These are phyloP conservation scores for Corythornis madagascariensis DNA, from an alignment of 2,113 vertebrate species.

Conservation along the genomic window DNA sequence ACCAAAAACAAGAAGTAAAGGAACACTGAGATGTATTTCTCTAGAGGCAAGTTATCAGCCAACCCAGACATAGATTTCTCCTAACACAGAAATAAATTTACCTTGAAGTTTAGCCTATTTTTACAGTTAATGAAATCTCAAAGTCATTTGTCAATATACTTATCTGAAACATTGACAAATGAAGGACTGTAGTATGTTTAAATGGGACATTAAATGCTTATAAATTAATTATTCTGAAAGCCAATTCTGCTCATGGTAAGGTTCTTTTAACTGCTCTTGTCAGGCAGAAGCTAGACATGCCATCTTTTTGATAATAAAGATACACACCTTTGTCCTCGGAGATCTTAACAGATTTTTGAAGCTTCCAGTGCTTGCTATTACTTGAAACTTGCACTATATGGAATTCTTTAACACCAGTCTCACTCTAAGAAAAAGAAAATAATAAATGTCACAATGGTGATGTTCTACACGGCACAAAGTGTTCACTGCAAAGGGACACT, in stretches of 20 bases:
- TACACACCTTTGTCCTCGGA: conserved; percentile 88
- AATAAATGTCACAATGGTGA: not conserved
- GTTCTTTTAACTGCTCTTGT: not conserved
- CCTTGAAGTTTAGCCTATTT: not conserved
- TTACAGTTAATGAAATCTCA: not conserved
- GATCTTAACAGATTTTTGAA: conserved; percentile 90
- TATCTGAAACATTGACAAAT: not conserved
- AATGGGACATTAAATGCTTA: not conserved
- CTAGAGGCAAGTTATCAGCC: not conserved
- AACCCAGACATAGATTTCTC: not conserved
- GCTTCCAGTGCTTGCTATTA: conserved; percentile 90
- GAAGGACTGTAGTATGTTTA: not conserved
- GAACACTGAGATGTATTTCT: not conserved
- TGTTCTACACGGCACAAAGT: not conserved
- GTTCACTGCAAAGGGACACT: not conserved
- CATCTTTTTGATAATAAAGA: not conserved
- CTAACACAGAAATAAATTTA: not conserved
- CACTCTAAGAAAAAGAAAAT: conserved; percentile 79
- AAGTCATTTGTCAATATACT: not conserved
- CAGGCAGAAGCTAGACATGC: not conserved
- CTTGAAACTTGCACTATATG: conserved; percentile 96
- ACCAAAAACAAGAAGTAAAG: not conserved
- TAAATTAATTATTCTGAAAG: not conserved
- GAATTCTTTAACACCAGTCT: conserved; percentile 92
- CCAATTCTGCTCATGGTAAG: not conserved